Percentiles rank a stretch among this genome's conserved stretches.
Evolutionary conservation across 2,797 vertebrate species (phyloP).

Genomic region (Sparus aurata): DNA sequence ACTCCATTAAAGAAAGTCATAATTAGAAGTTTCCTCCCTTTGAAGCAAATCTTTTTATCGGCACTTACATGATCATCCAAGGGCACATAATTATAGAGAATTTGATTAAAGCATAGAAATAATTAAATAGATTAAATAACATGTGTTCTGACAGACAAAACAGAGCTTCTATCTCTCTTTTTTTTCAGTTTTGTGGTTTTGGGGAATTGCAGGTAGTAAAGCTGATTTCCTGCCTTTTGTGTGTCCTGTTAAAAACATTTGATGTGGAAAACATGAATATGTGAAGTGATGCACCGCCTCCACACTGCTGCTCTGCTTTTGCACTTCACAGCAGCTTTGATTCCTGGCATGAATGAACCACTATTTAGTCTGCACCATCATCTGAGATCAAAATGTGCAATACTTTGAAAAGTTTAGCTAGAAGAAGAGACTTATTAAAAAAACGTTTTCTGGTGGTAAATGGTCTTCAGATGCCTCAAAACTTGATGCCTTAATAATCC

Average conservation of each 20-base stretch:
- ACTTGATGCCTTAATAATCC: neutral
- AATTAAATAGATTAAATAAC: neutral
- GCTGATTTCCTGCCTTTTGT: constrained; percentile 62
- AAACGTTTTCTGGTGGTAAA: neutral
- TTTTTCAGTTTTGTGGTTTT: constrained; percentile 12
- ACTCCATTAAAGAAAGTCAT: neutral
- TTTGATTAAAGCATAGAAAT: neutral
- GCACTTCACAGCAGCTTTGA: constrained; percentile 26
- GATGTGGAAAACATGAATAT: constrained; percentile 57
- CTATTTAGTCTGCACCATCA: neutral
- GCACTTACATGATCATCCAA: neutral
- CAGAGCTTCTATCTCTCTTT: constrained; percentile 1
- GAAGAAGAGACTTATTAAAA: neutral
- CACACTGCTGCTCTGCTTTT: constrained; percentile 21
- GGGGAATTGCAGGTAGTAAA: constrained; percentile 49
- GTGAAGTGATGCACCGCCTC: constrained; percentile 26
- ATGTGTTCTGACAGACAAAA: neutral
- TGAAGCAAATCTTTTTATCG: neutral
- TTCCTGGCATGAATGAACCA: constrained; percentile 21
- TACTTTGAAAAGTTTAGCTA: neutral
- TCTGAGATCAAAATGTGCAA: neutral
- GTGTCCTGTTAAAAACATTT: constrained; percentile 47
- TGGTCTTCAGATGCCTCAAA: neutral
- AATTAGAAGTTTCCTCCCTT: neutral
- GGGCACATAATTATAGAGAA: neutral